Evolutionary conservation across 2,888 invertebrate genomes (phyloP).

Genomic region (Drymonia ruficornis): DNA sequence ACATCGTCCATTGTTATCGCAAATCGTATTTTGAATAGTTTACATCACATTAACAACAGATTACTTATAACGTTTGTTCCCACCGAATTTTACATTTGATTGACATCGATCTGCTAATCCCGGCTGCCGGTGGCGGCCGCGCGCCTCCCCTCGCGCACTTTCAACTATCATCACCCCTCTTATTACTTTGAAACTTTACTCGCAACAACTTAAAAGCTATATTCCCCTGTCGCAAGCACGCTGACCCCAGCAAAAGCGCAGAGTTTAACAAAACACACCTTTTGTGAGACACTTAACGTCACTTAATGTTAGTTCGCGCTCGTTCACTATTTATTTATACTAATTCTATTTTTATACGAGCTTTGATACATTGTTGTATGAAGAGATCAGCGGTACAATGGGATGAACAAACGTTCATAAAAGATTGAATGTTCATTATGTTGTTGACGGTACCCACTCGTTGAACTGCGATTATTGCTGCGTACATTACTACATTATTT

Average conservation of each 20-base stretch:
- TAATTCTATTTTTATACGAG: constrained; percentile 72
- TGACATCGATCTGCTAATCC: constrained; percentile 67
- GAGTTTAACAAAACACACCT: constrained; percentile 56
- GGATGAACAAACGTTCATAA: constrained; percentile 23
- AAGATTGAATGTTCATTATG: constrained; percentile 20
- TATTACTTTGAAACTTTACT: constrained; percentile 20
- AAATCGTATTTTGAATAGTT: not conserved
- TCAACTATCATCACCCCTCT: constrained; percentile 25
- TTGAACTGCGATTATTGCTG: not conserved
- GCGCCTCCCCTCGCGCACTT: constrained; percentile 30
- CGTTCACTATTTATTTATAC: constrained; percentile 70
- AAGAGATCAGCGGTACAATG: constrained; percentile 40
- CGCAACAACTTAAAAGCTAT: not conserved
- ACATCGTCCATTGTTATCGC: not conserved
- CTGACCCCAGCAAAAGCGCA: constrained; percentile 24
- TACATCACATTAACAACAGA: constrained; percentile 17
- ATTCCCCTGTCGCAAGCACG: not conserved
- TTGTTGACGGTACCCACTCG: constrained; percentile 12
- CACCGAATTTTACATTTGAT: constrained; percentile 40
- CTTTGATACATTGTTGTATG: constrained; percentile 57
- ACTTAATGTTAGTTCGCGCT: constrained; percentile 71
- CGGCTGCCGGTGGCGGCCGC: constrained; percentile 32
- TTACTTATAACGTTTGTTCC: constrained; percentile 37
- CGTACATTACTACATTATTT: not conserved
- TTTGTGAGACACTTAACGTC: constrained; percentile 75